Percentiles rank a stretch among this genome's conserved stretches.
Conservation (phyloP, 2,888 invertebrate species). For the Tinea semifulvella region DNA sequence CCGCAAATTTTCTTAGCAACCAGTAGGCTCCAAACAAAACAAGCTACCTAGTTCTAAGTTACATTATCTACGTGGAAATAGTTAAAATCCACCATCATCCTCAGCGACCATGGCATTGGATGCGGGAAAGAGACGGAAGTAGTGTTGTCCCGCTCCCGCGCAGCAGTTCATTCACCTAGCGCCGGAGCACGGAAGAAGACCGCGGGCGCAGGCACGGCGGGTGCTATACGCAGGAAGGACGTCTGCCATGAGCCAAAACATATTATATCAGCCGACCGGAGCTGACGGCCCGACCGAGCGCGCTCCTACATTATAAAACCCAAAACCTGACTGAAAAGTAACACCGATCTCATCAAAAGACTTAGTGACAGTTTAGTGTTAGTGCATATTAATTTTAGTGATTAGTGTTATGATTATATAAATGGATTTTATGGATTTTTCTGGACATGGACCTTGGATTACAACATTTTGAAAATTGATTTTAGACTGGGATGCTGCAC, state of each 20-base stretch:
- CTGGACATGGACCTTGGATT: slow-evolving; percentile 23
- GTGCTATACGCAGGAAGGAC: slow-evolving; percentile 47
- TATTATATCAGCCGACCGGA: slow-evolving; percentile 62
- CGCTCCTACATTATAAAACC: slow-evolving; percentile 30
- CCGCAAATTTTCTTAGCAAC: neutral
- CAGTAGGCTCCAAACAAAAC: slow-evolving; percentile 1
- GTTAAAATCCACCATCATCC: slow-evolving; percentile 42
- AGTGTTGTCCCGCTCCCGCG: slow-evolving; percentile 40
- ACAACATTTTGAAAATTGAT: slow-evolving; percentile 15
- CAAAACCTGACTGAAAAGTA: slow-evolving; percentile 50
- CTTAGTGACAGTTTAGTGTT: slow-evolving; percentile 57
- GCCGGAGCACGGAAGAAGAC: slow-evolving; percentile 53
- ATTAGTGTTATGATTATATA: slow-evolving; percentile 34
- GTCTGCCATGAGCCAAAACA: slow-evolving; percentile 59
- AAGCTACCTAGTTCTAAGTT: slow-evolving; percentile 20
- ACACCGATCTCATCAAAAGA: slow-evolving; percentile 64
- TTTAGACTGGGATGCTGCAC: slow-evolving; percentile 34
- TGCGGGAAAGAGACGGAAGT: slow-evolving; percentile 25
- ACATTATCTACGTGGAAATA: slow-evolving; percentile 42
- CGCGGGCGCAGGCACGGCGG: slow-evolving; percentile 41
- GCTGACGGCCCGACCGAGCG: slow-evolving; percentile 53
- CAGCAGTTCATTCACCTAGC: slow-evolving; percentile 60
- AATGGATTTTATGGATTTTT: slow-evolving; percentile 41
- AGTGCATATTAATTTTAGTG: slow-evolving; percentile 56
- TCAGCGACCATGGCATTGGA: slow-evolving; percentile 59